Conservation (phyloP, 2,797 vertebrate species). For the Halcyon badia region DNA sequence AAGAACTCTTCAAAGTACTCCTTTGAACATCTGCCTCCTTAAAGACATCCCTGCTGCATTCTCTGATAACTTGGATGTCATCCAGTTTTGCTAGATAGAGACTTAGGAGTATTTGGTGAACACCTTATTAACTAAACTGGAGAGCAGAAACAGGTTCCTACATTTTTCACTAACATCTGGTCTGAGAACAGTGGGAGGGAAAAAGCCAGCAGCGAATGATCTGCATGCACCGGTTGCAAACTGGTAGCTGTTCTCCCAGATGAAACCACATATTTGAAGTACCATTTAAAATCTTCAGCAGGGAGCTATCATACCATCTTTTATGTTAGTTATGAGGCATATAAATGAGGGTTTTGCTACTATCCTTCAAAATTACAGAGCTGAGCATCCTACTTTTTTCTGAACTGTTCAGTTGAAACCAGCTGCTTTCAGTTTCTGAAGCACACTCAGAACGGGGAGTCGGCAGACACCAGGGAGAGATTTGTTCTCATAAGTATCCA, state of each 20-base stretch:
- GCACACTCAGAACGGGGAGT: fast-evolving
- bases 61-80: constrained; percentile 43
- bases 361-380: neutral
- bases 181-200: neutral
- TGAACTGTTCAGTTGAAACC: neutral
- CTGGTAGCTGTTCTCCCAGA: neutral
- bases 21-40: constrained; percentile 59
- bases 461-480: neutral
- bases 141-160: neutral
- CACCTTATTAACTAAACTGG: constrained; percentile 46
- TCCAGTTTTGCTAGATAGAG: constrained; percentile 52
- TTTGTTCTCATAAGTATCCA: neutral
- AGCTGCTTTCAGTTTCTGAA: neutral
- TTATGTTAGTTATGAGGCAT: constrained; percentile 33
- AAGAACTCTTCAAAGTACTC: constrained; percentile 47
- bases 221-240: neutral
- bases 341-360: neutral
- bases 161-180: constrained; percentile 63
- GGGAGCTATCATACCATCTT: constrained; percentile 19
- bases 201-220: neutral
- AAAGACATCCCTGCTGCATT: constrained; percentile 50
- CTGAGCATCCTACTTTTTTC: neutral
- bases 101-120: constrained; percentile 20
- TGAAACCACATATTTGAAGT: constrained; percentile 43
- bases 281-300: constrained; percentile 58